Evolutionary conservation across 2,888 invertebrate genomes (phyloP), one percentile per base, ranked within the genome.

Genomic region (Hemithea aestivaria): DNA sequence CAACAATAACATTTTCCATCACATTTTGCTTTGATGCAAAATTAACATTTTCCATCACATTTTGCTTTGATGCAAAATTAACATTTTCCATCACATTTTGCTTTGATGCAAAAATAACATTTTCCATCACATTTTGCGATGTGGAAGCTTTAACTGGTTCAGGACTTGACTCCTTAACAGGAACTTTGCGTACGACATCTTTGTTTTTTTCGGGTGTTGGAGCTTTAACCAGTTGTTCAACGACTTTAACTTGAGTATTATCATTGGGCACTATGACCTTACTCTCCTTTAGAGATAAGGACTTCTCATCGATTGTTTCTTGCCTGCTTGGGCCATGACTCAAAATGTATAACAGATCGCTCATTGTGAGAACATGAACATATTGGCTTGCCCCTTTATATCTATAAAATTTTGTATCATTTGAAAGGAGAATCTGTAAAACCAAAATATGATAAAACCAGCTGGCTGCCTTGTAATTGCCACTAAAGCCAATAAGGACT

Each of bases 121-220:
- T 16, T 16, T 2, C 16, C 5, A 5, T 2, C 5, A 4, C 16
- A 5, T 4, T 16, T 16, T 16, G 16, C 5, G 67, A 68, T 8
- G 63, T 64, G 7, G 68, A 66, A 2, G 66, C 61, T 55, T 16
- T 16, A 16, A 16, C 16, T 16, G 16, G 16, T 5, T 16, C 16
- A 4, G 16, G 2, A 5, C 16, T 16, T 16, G 5, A 16, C 5
- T 16, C 5, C 5, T 5, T 16, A 5, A 16, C 5, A 16, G 16
- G 16, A n/a, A n/a, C 48, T 45, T 46, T 53, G 58, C 49, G 60
- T 64, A 7, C 68, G 62, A 72, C 74, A 74, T 51, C 63, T 67
- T 20, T 61, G 67, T 33, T 57, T 49, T 40, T 51, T 66, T n/a
- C n/a, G n/a, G n/a, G n/a, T n/a, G n/a, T n/a, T n/a, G n/a, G n/a